Conservation (phyloP, 2,113 vertebrate genomes). For the Rhodinocichla rosea region DNA sequence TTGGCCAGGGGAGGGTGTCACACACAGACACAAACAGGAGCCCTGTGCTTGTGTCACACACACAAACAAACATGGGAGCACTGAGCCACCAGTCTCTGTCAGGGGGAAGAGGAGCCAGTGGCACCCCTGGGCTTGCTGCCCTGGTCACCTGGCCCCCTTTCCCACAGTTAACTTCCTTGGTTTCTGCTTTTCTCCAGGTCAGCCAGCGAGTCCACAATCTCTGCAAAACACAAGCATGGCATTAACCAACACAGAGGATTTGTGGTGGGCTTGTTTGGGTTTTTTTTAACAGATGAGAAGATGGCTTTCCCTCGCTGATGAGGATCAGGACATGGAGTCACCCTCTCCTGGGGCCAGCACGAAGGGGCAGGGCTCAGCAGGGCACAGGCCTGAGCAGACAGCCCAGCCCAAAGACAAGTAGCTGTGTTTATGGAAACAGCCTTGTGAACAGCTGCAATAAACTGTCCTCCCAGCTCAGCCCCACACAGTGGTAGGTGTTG, state of each 20-base stretch:
- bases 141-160: rapidly evolving
- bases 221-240: not conserved
- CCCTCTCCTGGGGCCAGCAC: not conserved
- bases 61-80: rapidly evolving
- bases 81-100: rapidly evolving
- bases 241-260: not conserved
- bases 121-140: not conserved
- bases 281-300: not conserved
- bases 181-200: slow-evolving; percentile 21
- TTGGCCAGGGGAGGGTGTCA: rapidly evolving
- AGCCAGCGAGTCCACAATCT: slow-evolving; percentile 34
- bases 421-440: rapidly evolving
- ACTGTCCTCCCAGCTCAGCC: not conserved
- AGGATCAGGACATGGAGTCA: rapidly evolving
- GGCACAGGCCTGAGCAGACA: not conserved
- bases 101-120: rapidly evolving
- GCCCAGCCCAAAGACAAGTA: not conserved
- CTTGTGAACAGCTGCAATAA: not conserved
- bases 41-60: too few relatives aligned
- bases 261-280: not conserved
- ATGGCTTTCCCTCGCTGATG: not conserved
- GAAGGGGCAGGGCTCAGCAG: not conserved
- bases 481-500: rapidly evolving
- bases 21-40: rapidly evolving
- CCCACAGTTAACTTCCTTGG: not conserved